A percentile compares a stretch with the other conserved stretches of the same genome.
These are phyloP conservation scores for Crotalus helleri DNA, from an alignment of 2,113 vertebrate species.

Conservation along the genomic window DNA sequence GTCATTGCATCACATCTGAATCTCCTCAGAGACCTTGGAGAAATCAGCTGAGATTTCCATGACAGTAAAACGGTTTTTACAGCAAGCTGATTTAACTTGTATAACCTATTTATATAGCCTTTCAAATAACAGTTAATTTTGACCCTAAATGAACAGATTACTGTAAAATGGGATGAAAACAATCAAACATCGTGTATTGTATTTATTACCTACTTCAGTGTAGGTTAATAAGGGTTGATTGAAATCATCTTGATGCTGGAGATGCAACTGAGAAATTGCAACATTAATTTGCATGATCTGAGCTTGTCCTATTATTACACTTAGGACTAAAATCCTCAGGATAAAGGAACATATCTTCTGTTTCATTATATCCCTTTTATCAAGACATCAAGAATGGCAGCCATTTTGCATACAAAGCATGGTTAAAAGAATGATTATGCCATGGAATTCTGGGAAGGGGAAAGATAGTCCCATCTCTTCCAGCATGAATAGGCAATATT, in stretches of 20 bases:
- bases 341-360: not conserved
- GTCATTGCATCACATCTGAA: not conserved
- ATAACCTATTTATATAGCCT: not conserved
- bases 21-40: not conserved
- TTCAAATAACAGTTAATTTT: not conserved
- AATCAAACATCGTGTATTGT: not conserved
- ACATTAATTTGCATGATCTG: not conserved
- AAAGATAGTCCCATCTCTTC: not conserved
- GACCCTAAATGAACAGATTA: not conserved
- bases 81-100: not conserved
- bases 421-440: not conserved
- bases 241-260: not conserved
- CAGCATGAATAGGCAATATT: not conserved
- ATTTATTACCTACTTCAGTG: not conserved
- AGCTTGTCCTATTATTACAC: not conserved
- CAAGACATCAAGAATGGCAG: not conserved
- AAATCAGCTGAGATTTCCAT: not conserved
- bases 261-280: not conserved
- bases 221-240: not conserved
- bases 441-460: not conserved
- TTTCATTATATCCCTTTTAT: not conserved
- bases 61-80: not conserved
- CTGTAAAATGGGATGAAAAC: not conserved
- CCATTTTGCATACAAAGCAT: not conserved
- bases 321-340: not conserved